A percentile compares a stretch with the other conserved stretches of the same genome.
Conservation (phyloP, 2,113 vertebrate genomes). For the Lepus timidus region DNA sequence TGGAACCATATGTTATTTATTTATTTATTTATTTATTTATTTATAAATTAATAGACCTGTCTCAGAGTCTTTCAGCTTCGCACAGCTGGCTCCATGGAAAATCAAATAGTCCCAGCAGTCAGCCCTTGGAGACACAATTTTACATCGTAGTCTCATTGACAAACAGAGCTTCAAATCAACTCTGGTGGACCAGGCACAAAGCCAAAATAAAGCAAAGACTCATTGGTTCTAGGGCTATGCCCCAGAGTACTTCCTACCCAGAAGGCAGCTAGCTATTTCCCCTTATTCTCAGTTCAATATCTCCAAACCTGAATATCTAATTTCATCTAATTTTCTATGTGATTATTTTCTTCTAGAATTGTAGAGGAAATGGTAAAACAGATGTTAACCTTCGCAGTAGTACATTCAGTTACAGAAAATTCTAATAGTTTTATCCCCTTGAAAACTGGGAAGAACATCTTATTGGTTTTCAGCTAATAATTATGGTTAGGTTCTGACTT, state of each 20-base stretch:
- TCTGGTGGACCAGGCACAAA: neutral
- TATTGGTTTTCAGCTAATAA: neutral
- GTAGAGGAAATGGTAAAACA: constrained; percentile 14
- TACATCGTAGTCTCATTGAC: neutral
- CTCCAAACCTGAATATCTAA: neutral
- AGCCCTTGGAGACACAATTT: neutral
- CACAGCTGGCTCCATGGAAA: neutral
- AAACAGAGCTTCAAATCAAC: neutral
- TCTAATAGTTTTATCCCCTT: neutral
- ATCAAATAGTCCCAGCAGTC: neutral
- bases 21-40: neutral
- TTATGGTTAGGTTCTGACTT: neutral
- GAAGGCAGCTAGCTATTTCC: neutral
- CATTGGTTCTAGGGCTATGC: neutral
- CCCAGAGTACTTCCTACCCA: neutral
- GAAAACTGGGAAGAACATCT: neutral
- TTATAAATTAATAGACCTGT: neutral
- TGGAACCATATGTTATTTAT: neutral
- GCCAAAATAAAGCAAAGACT: constrained; percentile 27
- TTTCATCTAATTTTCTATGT: constrained; percentile 53
- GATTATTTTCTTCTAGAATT: constrained; percentile 42
- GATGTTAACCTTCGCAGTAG: neutral
- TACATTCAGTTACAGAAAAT: neutral
- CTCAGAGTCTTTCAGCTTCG: neutral
- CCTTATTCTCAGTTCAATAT: neutral